Base-by-base conservation (phyloP, 2,888 invertebrate species). In the Ferdinandea cuprea region DNA sequence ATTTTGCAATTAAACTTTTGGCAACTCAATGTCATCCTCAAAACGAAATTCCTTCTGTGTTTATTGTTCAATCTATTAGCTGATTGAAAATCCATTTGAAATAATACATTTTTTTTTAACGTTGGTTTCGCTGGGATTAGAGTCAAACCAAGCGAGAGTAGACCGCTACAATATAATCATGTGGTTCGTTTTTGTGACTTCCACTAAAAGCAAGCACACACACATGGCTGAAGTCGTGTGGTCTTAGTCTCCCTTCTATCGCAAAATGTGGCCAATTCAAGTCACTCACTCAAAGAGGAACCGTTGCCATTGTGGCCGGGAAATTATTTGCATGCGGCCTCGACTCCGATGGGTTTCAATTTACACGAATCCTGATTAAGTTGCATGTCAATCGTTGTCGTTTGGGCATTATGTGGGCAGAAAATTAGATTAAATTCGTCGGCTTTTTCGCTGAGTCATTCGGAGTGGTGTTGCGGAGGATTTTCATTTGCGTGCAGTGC, bases 391-490 rank as follows among this genome's bases (percentile, higher is more conserved):
- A 32, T 54, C 48, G 37, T 21, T 40, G 40, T 13, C 50, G 15
- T 52, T 17, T 30, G 50, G n/a, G 40, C n/a, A 28, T 48, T 52
- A 25, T 61, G 73, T 61, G 66, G 59, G 54, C 17, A 56, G 56
- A 54, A 69, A 80, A 69, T 80, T 74, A 74, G 74, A 80, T 80
- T 80, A 63, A 42, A 46, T 30, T 19, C 44, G 44, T 7, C 9
- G 40, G 28, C 42, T 40, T 66, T 65, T 65, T 66, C 28, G 58
- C 19, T 30, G 59, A 50, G 13, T 50, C 40, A 42, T 19, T 59
- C 42, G 71, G n/a, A 30, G 50, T 42, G 37, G 7, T 59, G 35
- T 59, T 52, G 13, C 42, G 52, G 11, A 5, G 63, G 42, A 48
- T 52, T 50, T 17, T 44, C n/a, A 40, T 61, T 63, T 42, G 32